Evolutionary conservation across 64 coral and sea anemone genomes (phyloP).

Genomic region (Stylophora pistillata): DNA sequence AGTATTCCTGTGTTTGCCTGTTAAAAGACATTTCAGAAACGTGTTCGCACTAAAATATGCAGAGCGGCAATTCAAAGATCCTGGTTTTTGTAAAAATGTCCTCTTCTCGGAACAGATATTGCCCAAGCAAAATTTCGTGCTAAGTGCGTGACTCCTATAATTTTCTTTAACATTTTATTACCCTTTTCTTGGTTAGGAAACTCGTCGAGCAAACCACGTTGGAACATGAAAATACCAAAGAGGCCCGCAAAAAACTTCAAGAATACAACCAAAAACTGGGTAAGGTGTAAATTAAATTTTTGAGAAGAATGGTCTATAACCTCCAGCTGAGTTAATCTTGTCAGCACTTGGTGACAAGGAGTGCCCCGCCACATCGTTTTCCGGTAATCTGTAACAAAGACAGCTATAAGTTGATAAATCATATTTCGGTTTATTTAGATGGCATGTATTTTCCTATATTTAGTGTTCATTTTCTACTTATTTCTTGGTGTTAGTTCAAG

Average conservation of each 20-base stretch:
- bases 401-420: no score
- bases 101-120: neutral
- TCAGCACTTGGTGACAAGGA: no score
- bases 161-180: neutral
- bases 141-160: neutral
- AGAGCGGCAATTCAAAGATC: no score
- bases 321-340: no score
- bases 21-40: no score
- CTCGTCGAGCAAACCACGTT: conserved; percentile 92
- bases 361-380: no score
- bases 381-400: no score
- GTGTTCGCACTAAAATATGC: no score
- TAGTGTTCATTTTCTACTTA: neutral
- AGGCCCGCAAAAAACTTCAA: conserved; percentile 85
- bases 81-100: no score
- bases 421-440: neutral
- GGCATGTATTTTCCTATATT: neutral
- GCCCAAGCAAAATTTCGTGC: neutral
- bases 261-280: conserved; percentile 95
- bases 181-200: conserved; percentile 41
- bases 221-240: conserved; percentile 92
- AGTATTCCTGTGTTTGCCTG: neutral
- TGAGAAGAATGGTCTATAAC: no score
- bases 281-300: conserved; percentile 2
- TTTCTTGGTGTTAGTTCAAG: conserved; percentile 72